Percentiles rank a stretch among this genome's conserved stretches.
Evolutionary conservation across 2,888 invertebrate species (phyloP).

Genomic region (Eristalis pertinax): DNA sequence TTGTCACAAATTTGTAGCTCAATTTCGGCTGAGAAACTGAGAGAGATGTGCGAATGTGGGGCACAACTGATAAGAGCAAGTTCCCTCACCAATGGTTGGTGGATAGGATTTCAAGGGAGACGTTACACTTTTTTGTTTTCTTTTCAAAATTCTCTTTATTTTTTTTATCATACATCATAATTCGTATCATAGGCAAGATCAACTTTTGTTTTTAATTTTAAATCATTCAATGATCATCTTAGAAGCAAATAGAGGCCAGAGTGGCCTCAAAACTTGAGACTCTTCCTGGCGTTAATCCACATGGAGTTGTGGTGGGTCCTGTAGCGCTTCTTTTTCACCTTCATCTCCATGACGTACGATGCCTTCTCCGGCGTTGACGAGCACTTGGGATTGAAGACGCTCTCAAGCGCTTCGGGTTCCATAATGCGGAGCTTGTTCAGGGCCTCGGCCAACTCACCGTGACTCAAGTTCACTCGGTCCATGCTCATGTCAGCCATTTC

Average conservation of each 20-base stretch:
- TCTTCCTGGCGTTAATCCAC: not conserved
- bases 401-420: not conserved
- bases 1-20: slow-evolving; percentile 35
- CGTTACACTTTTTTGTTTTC: not conserved
- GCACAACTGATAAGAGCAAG: slow-evolving; percentile 22
- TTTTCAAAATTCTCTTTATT: not conserved
- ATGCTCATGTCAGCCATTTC: not conserved
- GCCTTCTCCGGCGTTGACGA: not conserved
- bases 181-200: too few relatives aligned
- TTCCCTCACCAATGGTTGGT: slow-evolving; percentile 12
- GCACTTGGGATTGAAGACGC: not conserved
- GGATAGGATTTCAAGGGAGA: not conserved
- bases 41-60: not conserved
- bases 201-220: not conserved
- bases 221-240: not conserved
- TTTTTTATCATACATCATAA: not conserved
- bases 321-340: not conserved
- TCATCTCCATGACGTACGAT: not conserved
- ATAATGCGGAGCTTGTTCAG: not conserved
- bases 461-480: not conserved
- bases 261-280: not conserved
- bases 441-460: not conserved
- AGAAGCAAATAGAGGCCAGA: not conserved
- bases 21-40: not conserved
- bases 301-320: not conserved